Base-by-base conservation (phyloP, 2,797 vertebrate species). In the Tragopan temminckii region DNA sequence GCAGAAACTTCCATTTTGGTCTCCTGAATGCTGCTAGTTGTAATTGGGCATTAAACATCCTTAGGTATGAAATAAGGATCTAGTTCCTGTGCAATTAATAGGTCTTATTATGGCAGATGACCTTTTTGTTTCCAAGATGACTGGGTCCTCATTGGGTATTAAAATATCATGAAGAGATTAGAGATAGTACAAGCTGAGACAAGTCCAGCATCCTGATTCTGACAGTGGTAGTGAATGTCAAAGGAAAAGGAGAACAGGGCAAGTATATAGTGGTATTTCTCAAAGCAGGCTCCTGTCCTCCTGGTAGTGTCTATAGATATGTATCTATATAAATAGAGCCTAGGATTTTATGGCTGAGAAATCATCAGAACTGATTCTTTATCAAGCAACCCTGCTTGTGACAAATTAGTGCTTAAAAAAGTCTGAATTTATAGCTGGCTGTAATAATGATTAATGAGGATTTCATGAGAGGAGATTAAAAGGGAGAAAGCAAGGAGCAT, bases 391-490 rank as follows among this genome's bases (percentile, higher is more conserved):
- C 58, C 87, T 16, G 67, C 58, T 90, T 68, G 45, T 43, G 19
- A 91, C 35, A 94, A 92, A 92, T 92, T 63, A 89, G 81, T 58
- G 62, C 33, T 85, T 57, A 36, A 84, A 96, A 92, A 88, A 33
- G 58, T 62, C 70, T 81, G 87, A 76, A 71, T 19, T 85, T 91
- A 59, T 84, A 55, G n/a, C 82, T 78, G 17, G 38, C 43, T 78
- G 52, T 90, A 69, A 67, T 78, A 85, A 87, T 61, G 81, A 82
- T 85, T 87, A 93, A 85, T 85, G 78, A 89, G 77, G 38, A 69
- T 72, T 93, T 93, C 14, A 85, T 55, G 43, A 92, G 76, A 20
- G 70, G 48, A 80, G 58, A 79, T 79, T 48, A 91, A 94, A 96
- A 94, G 55, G 21, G 19, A 69, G 59, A 83, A 78, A 77, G n/a